Conservation (phyloP, 2,113 vertebrate species). For the Tachysurus fulvidraco region DNA sequence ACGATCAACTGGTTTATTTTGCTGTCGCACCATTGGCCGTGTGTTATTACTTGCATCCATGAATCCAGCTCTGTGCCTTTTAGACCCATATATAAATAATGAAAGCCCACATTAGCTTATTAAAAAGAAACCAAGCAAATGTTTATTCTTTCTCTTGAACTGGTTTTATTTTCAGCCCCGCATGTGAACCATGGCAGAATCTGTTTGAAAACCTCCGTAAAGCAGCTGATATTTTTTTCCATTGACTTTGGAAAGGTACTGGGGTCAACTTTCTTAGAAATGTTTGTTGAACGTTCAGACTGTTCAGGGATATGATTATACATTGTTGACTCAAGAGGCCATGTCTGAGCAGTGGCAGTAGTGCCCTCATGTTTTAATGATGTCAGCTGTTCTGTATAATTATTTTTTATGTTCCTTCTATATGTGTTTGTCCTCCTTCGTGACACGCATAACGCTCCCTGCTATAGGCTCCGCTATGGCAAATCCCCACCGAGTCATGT, state of each 20-base stretch:
- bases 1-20: background rate
- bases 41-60: background rate
- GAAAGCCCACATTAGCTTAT: background rate
- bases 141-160: background rate
- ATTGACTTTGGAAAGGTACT: background rate
- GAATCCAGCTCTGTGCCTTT: background rate
- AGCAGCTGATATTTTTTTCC: background rate
- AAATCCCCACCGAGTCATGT: constrained; percentile 28
- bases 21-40: background rate
- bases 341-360: background rate
- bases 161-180: background rate
- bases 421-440: constrained; percentile 22
- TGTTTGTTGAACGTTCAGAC: background rate
- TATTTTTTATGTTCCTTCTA: background rate
- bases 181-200: background rate
- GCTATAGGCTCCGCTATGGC: background rate
- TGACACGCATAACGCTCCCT: constrained; percentile 13
- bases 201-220: background rate
- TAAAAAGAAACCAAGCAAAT: background rate
- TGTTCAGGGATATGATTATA: background rate
- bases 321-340: background rate
- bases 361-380: background rate
- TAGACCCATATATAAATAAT: background rate
- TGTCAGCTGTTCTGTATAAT: background rate
- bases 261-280: background rate